phyloP scores from a whole-genome alignment of 2,113 vertebrate genomes.

The Illadopsis cleaveri region DNA sequence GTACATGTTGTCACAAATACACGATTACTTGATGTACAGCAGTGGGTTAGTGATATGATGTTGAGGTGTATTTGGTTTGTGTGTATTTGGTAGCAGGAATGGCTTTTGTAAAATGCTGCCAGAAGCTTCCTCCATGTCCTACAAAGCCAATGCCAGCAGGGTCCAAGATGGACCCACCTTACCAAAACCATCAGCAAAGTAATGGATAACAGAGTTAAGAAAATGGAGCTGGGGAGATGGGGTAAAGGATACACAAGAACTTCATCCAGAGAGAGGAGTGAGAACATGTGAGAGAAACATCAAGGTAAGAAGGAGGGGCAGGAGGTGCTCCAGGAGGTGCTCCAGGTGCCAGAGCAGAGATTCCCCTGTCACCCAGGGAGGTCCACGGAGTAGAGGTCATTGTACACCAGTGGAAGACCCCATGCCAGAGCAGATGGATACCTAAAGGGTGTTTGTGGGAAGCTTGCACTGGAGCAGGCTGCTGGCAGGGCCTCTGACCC shows the following conservation, averaged over 20 bases:
- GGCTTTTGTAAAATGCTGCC: not conserved
- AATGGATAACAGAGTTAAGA: not conserved
- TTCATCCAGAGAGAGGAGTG: not conserved
- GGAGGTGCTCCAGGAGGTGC: not conserved
- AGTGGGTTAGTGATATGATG: not conserved
- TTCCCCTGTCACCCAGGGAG: not conserved
- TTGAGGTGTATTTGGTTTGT: not conserved
- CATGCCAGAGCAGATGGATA: accelerated
- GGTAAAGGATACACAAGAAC: not conserved
- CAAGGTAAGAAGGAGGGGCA: not conserved
- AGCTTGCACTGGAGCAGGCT: not conserved
- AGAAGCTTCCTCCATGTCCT: not conserved
- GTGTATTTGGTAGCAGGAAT: not conserved
- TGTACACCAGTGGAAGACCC: not conserved
- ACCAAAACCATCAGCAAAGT: not conserved
- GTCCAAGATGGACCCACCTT: accelerated
- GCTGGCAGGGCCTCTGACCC: not conserved
- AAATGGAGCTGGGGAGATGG: too few species aligned
- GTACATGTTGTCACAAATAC: not conserved
- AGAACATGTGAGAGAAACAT: not conserved
- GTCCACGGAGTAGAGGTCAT: not conserved
- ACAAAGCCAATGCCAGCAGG: not conserved
- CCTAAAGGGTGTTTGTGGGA: not conserved
- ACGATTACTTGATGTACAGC: not conserved
- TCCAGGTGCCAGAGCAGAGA: not conserved